Conservation (phyloP, 2,113 vertebrate genomes). For the Paraplagusia blochii region DNA sequence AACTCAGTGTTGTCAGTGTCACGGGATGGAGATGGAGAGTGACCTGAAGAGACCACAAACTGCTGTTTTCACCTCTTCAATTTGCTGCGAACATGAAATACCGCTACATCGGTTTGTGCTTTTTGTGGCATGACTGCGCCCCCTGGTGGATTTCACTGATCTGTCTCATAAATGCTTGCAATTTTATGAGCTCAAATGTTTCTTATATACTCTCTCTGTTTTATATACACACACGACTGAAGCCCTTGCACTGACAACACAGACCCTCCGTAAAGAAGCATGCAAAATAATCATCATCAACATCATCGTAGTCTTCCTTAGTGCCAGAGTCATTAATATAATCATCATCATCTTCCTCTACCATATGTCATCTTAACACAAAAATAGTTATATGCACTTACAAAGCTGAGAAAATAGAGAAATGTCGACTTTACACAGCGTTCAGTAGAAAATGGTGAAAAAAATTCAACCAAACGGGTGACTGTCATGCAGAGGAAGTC, state of each 20-base stretch:
- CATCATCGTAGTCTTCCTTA: slow-evolving; percentile 23
- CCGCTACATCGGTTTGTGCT: slow-evolving; percentile 17
- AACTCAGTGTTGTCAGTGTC: slow-evolving; percentile 65
- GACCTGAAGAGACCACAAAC: slow-evolving; percentile 7
- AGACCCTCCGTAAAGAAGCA: slow-evolving; percentile 64
- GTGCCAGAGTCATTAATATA: slow-evolving; percentile 53
- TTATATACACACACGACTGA: slow-evolving; percentile 20
- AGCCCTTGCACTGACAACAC: slow-evolving; percentile 69
- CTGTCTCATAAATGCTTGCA: not conserved
- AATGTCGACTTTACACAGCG: slow-evolving; percentile 66
- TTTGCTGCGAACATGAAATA: slow-evolving; percentile 5
- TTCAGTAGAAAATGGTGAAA: slow-evolving; percentile 73
- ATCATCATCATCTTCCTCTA: slow-evolving; percentile 51
- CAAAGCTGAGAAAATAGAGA: slow-evolving; percentile 74
- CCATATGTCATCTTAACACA: slow-evolving; percentile 66
- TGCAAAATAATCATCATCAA: slow-evolving; percentile 59
- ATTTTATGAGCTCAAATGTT: not conserved
- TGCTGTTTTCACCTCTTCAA: slow-evolving; percentile 6
- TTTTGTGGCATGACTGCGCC: slow-evolving; percentile 34
- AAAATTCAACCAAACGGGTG: slow-evolving; percentile 50
- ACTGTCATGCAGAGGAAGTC: slow-evolving; percentile 74
- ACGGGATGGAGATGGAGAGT: slow-evolving; percentile 14
- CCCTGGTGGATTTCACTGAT: slow-evolving; percentile 42
- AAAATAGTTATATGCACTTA: slow-evolving; percentile 76
- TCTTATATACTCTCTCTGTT: slow-evolving; percentile 3